phyloP scores from a whole-genome alignment of 2,888 invertebrate species.

The Phortica okadai region DNA sequence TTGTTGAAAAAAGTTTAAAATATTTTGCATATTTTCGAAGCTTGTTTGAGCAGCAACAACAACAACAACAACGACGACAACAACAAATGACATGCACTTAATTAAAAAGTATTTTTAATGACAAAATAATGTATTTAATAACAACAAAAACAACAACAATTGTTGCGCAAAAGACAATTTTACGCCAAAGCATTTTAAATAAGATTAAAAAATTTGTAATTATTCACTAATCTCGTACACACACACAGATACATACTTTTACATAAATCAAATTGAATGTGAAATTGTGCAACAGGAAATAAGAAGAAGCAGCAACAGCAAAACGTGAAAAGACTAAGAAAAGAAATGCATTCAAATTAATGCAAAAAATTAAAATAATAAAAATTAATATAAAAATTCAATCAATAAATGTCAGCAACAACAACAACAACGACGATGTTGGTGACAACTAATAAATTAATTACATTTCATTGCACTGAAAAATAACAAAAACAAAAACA shows the following conservation, averaged over 20 bases:
- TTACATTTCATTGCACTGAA: conserved; percentile 51
- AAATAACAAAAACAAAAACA: neutral
- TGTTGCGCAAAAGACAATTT: conserved; percentile 46
- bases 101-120: conserved; percentile 5
- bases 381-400: conserved; percentile 45
- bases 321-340: conserved; percentile 31
- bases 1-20: too few species aligned
- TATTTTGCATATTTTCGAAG: too few species aligned
- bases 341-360: conserved; percentile 53
- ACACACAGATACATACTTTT: neutral
- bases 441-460: conserved; percentile 64
- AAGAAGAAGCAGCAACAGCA: conserved; percentile 4
- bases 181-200: conserved; percentile 57
- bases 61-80: conserved; percentile 3
- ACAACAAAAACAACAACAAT: conserved; percentile 47
- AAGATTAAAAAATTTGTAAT: conserved; percentile 62
- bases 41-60: neutral
- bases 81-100: conserved; percentile 34
- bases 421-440: neutral
- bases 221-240: conserved; percentile 35
- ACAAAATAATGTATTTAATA: conserved; percentile 54
- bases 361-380: conserved; percentile 34
- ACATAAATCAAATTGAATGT: conserved; percentile 17
- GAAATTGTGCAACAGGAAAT: conserved; percentile 55
- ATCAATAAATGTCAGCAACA: conserved; percentile 70